Conservation (phyloP, 2,113 vertebrate genomes). For the Proterorhinus semilunaris region DNA sequence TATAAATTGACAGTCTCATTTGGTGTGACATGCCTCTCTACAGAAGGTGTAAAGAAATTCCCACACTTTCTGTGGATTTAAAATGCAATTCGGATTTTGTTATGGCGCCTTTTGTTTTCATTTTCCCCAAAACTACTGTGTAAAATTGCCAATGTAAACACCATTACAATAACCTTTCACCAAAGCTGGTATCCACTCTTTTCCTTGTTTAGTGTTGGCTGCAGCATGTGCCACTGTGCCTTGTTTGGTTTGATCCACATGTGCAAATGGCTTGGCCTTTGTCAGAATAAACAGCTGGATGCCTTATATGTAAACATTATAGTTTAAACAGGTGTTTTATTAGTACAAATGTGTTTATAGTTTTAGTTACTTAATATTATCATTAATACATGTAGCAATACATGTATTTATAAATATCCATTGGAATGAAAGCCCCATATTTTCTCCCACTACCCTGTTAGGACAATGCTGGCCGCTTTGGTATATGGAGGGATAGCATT, state of each 20-base stretch:
- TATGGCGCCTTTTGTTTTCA: neutral
- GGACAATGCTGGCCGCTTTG: too few species aligned
- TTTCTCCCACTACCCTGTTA: too few species aligned
- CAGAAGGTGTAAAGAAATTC: conserved; percentile 1
- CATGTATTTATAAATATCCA: too few species aligned
- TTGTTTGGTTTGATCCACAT: conserved; percentile 69
- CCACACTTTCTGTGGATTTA: conserved; percentile 1
- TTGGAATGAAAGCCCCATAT: too few species aligned
- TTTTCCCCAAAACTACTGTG: neutral
- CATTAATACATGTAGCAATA: too few species aligned
- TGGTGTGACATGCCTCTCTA: neutral
- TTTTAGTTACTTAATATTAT: too few species aligned
- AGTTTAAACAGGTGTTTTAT: conserved; percentile 76
- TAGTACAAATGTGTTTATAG: conserved; percentile 9
- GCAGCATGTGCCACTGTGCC: conserved; percentile 27
- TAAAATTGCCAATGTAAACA: neutral
- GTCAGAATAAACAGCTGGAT: conserved; percentile 75
- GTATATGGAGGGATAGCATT: too few species aligned
- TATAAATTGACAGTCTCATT: conserved; percentile 11
- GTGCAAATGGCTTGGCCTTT: conserved; percentile 63
- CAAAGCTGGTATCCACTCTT: neutral
- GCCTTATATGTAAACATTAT: conserved; percentile 73
- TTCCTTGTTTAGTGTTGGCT: conserved; percentile 3
- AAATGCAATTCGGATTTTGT: neutral
- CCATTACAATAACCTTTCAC: neutral